phyloP scores from a whole-genome alignment of 2,113 vertebrate genomes.

The Psittacula cyanocephala region DNA sequence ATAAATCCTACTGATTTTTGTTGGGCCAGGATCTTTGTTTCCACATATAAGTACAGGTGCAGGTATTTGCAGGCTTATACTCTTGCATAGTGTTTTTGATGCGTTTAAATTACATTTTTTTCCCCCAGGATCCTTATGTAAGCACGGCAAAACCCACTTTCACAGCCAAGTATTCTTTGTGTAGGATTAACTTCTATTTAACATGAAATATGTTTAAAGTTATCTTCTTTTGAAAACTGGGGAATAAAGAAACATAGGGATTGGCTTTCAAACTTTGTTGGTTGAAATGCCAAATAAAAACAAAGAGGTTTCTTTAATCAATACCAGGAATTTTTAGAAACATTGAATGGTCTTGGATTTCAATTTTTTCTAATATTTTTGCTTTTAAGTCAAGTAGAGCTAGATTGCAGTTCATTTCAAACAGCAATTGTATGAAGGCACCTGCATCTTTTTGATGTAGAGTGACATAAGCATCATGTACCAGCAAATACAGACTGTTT shows the following conservation, averaged over 20 bases:
- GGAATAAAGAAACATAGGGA: background rate
- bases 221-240: background rate
- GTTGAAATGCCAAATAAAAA: background rate
- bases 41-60: background rate
- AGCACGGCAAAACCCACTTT: background rate
- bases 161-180: background rate
- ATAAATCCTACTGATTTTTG: background rate
- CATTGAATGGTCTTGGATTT: background rate
- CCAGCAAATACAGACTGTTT: rapidly evolving
- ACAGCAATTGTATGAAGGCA: background rate
- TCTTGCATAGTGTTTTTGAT: background rate
- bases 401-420: background rate
- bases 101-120: background rate
- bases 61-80: background rate
- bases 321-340: background rate
- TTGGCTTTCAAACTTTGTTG: background rate
- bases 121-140: background rate
- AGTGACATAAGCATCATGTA: background rate
- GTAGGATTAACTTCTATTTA: slow-evolving; percentile 9
- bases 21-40: background rate
- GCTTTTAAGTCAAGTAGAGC: background rate
- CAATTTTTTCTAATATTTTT: background rate
- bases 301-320: rapidly evolving
- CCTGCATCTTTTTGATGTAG: background rate
- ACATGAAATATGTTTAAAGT: background rate